Conservation (phyloP, 2,888 invertebrate species). For the Heliconius cydno region DNA sequence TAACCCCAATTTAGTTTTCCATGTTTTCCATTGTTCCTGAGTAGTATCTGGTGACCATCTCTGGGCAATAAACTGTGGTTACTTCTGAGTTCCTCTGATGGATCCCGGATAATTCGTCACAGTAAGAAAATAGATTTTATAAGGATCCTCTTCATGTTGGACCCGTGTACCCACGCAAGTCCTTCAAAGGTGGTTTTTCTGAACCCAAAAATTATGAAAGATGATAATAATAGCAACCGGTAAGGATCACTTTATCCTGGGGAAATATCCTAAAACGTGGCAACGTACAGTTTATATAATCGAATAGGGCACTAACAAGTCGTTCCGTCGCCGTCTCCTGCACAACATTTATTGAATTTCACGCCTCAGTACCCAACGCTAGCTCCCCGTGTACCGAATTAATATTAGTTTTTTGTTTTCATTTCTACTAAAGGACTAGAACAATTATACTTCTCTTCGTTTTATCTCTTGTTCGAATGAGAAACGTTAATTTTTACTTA, state of each 20-base stretch:
- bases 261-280: slow-evolving; percentile 34
- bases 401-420: slow-evolving; percentile 53
- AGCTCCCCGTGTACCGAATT: slow-evolving; percentile 61
- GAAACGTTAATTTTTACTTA: slow-evolving; percentile 28
- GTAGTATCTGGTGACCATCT: no score
- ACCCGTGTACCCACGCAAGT: no score
- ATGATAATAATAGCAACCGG: background rate
- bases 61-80: no score
- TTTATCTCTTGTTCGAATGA: slow-evolving; percentile 13
- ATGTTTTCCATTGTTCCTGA: no score
- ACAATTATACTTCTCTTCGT: slow-evolving; percentile 42
- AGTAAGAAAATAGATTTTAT: no score
- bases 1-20: no score
- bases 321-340: slow-evolving; percentile 51
- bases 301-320: slow-evolving; percentile 56
- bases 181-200: no score
- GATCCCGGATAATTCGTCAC: no score
- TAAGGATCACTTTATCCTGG: slow-evolving; percentile 16
- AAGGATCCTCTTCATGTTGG: no score
- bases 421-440: slow-evolving; percentile 42
- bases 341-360: slow-evolving; percentile 70
- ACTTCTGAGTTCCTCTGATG: no score
- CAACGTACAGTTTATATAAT: slow-evolving; percentile 48
- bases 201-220: no score
- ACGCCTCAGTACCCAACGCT: slow-evolving; percentile 58